A percentile compares a stretch with the other conserved stretches of the same genome.
phyloP scores from a whole-genome alignment of 2,888 invertebrate species.

The Congeria kusceri region DNA sequence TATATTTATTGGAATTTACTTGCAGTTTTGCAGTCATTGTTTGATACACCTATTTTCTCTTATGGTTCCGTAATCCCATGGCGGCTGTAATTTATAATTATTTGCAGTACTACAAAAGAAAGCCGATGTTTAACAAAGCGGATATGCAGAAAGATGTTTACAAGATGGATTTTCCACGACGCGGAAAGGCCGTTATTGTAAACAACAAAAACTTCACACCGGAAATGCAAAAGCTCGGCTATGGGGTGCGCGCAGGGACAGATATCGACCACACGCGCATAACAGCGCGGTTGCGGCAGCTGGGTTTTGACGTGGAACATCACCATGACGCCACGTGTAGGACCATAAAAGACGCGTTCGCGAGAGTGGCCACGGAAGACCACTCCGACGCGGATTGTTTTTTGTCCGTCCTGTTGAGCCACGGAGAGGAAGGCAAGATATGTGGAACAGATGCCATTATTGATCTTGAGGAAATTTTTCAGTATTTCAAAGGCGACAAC shows the following conservation, averaged over 20 bases:
- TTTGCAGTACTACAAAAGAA: constrained; percentile 45
- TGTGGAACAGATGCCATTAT: constrained; percentile 95
- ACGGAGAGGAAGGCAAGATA: constrained; percentile 94
- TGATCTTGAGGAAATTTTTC: constrained; percentile 91
- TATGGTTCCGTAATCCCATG: background rate
- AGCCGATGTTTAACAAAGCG: constrained; percentile 26
- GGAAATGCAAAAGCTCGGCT: constrained; percentile 71
- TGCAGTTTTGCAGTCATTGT: too few species aligned
- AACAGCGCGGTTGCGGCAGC: constrained; percentile 87
- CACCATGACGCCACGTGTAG: constrained; percentile 88
- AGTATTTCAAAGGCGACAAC: constrained; percentile 88
- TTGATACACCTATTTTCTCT: too few species aligned
- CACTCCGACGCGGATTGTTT: constrained; percentile 94
- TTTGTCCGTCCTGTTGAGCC: constrained; percentile 93
- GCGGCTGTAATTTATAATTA: background rate
- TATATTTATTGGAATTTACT: too few species aligned
- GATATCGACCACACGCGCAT: constrained; percentile 94
- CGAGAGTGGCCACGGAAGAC: constrained; percentile 90
- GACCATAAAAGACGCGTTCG: constrained; percentile 88
- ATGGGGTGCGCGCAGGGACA: constrained; percentile 89
- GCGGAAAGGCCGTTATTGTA: constrained; percentile 95
- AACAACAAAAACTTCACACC: constrained; percentile 93
- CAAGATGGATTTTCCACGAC: constrained; percentile 92
- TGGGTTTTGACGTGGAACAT: constrained; percentile 90
- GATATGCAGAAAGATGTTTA: constrained; percentile 87